phyloP scores from a whole-genome alignment of 2,113 vertebrate species.

The Sebastes schlegelii region DNA sequence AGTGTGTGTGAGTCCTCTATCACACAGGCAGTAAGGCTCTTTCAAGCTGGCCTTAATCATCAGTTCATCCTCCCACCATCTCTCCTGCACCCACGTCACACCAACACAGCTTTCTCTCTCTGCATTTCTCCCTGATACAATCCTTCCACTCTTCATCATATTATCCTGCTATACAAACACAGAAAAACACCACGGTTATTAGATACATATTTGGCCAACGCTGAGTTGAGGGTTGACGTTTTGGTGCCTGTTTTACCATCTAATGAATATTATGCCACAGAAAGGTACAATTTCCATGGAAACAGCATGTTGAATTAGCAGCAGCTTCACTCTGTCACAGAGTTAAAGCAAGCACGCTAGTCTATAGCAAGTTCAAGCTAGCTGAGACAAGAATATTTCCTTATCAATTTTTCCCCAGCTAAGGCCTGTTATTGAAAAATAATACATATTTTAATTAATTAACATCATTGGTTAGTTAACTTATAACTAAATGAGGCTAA shows the following conservation, averaged over 20 bases:
- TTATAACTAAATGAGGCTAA: neutral
- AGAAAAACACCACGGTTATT: neutral
- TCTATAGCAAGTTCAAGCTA: no score
- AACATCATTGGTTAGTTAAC: neutral
- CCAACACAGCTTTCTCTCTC: slow-evolving; percentile 2
- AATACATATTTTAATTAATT: neutral
- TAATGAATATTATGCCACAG: neutral
- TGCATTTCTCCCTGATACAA: neutral
- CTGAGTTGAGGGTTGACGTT: no score
- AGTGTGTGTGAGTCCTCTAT: neutral
- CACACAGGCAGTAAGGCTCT: neutral
- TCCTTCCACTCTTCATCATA: neutral
- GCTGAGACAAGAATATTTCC: neutral
- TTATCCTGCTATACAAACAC: neutral
- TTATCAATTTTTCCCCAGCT: neutral
- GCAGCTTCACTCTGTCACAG: neutral
- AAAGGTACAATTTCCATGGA: neutral
- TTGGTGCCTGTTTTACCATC: no score
- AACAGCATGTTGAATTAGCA: neutral
- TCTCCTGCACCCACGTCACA: slow-evolving; percentile 12
- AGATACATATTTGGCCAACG: no score
- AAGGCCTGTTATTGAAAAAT: neutral
- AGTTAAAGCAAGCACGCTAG: neutral
- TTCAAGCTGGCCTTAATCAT: slow-evolving; percentile 24
- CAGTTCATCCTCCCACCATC: slow-evolving; percentile 35